Base-by-base conservation (phyloP, 2,113 vertebrate genomes). In the Lichenostomus cassidix region DNA sequence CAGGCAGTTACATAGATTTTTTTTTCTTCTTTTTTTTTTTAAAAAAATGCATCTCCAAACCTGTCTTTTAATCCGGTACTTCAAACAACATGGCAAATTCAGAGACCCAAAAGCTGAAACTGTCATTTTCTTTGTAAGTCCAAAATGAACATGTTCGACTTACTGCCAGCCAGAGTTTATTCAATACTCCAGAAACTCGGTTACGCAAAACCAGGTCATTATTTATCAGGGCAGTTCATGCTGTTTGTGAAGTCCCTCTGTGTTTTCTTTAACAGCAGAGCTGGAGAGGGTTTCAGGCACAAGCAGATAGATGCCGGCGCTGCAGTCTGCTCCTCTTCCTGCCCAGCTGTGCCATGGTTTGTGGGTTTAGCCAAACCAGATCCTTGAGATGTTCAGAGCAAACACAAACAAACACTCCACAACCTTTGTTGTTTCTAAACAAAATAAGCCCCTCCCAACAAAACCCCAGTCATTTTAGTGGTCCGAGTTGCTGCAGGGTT, bases 311-410 rank as follows among this genome's bases (percentile, higher is more conserved):
- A 76, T 74, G 83, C 75, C 12, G 1, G 87, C 11, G 0, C 73
- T 87, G 83, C 95, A 41, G 92, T 97, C 96, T 97, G 95, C 80
- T 96, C 71, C 76, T 94, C 94, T 97, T 97, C 96, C 96, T 97
- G 96, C 94, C 92, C 95, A 96, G 96, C 96, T 97, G 92, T 90
- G 89, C 94, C 95, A 94, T 68, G 94, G 92, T 90, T 90, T 92
- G 83, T 81, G 86, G 64, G 64, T 68, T 93, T 81, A 93, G 86
- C 89, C 81, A 89, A 94, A 93, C 86, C 92, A 93, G 94, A 93
- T 58, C 94, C 80, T 86, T 92, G 55, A 89, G 78, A 90, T 24
- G 47, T 86, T 93, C 86, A 71, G 47, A 89, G 83, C 87, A 93
- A 96, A 92, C 84, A 86, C 75, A 96, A 96, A 86, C 85, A 97